A percentile compares a stretch with the other conserved stretches of the same genome.
These are phyloP conservation scores for Aphelocoma californica DNA, from an alignment of 2,797 vertebrate species.

Conservation along the genomic window DNA sequence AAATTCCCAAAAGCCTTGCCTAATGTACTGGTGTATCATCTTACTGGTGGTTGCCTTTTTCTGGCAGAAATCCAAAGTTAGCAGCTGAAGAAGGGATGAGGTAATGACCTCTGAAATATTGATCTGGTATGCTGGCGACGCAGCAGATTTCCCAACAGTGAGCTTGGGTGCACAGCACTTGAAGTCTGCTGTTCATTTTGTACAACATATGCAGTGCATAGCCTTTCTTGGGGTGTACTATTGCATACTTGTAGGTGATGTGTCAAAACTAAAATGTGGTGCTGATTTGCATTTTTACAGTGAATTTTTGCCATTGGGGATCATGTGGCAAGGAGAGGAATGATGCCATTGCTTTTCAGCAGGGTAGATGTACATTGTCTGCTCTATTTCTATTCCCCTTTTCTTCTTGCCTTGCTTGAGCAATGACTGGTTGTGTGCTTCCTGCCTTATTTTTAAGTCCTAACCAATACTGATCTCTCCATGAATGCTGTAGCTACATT, in stretches of 20 bases:
- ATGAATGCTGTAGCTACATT: not conserved
- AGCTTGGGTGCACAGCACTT: not conserved
- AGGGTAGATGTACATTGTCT: not conserved
- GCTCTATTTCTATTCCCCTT: not conserved
- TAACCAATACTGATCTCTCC: not conserved
- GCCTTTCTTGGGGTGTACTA: not conserved
- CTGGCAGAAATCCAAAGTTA: conserved; percentile 59
- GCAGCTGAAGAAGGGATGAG: conserved; percentile 68
- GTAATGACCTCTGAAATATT: conserved; percentile 73
- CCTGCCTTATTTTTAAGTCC: not conserved
- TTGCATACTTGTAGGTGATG: not conserved
- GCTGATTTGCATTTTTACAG: not conserved
- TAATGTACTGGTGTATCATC: conserved; percentile 18
- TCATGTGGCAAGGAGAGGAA: not conserved
- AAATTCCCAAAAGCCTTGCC: conserved; percentile 26
- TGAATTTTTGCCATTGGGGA: not conserved
- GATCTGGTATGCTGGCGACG: conserved; percentile 54
- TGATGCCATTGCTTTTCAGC: not conserved
- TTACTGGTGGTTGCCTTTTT: conserved; percentile 39
- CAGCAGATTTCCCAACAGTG: conserved; percentile 48
- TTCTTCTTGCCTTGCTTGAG: not conserved
- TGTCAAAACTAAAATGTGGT: not conserved
- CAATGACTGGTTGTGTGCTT: not conserved
- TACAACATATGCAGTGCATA: not conserved
- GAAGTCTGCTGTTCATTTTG: not conserved